Conservation (phyloP, 2,888 invertebrate species). For the Pseudococcus viburni region DNA sequence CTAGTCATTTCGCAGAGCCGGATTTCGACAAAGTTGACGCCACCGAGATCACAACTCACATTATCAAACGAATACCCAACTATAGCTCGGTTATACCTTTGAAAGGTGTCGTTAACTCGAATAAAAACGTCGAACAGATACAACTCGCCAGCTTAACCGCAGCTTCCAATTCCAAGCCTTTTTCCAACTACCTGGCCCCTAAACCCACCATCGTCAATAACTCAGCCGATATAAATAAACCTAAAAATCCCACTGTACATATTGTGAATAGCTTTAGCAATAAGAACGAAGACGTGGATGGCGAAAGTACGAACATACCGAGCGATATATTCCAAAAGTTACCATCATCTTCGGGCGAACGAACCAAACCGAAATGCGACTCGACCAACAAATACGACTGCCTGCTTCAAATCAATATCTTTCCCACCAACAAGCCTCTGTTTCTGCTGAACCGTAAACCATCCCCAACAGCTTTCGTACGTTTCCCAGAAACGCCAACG, state of each 20-base stretch:
- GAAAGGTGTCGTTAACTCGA: not conserved
- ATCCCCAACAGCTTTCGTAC: conserved; percentile 51
- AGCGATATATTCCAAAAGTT: conserved; percentile 57
- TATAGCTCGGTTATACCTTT: conserved; percentile 1
- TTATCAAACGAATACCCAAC: conserved; percentile 16
- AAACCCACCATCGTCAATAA: not conserved
- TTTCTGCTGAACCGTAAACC: conserved; percentile 16
- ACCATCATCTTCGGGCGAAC: not conserved
- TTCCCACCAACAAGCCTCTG: conserved; percentile 10
- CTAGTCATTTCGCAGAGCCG: conserved; percentile 22
- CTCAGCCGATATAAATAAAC: not conserved
- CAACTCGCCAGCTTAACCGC: not conserved
- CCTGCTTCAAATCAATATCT: not conserved
- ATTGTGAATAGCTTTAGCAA: conserved; percentile 10
- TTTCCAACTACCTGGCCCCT: not conserved
- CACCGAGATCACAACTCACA: conserved; percentile 22
- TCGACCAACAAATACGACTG: conserved; percentile 48
- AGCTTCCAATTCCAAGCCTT: not conserved
- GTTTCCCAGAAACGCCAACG: conserved; percentile 44
- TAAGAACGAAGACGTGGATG: not conserved
- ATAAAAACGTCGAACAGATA: not conserved
- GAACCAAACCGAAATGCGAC: conserved; percentile 55
- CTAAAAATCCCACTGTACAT: conserved; percentile 20
- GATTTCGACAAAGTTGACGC: conserved; percentile 10
- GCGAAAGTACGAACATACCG: conserved; percentile 45